Percentiles rank a stretch among this genome's conserved stretches.
These are phyloP conservation scores for Euphonia xanthogaster DNA, from an alignment of 2,797 vertebrate genomes.

Conservation along the genomic window DNA sequence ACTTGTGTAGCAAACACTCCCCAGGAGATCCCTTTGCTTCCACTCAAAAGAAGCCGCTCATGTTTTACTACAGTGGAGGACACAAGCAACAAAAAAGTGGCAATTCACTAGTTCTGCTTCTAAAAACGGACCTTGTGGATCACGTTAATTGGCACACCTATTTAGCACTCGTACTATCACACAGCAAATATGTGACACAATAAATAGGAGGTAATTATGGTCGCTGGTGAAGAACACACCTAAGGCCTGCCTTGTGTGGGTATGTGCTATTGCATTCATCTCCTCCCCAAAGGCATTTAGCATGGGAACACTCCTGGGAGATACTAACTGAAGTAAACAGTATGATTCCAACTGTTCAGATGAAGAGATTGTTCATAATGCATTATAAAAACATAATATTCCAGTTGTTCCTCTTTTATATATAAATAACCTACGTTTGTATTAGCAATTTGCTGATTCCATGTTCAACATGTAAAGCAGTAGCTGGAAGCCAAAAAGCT, in stretches of 20 bases:
- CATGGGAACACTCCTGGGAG: neutral
- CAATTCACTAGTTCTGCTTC: neutral
- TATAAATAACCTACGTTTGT: neutral
- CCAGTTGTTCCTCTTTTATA: neutral
- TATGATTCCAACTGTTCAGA: neutral
- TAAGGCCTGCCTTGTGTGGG: neutral
- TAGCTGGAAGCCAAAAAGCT: neutral
- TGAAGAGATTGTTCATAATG: neutral
- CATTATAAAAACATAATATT: neutral
- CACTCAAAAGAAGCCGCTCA: neutral
- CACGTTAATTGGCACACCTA: neutral
- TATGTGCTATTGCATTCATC: neutral
- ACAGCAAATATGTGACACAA: neutral
- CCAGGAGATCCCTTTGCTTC: neutral
- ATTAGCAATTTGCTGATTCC: neutral
- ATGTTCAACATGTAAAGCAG: neutral
- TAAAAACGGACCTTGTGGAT: neutral
- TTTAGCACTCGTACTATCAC: neutral
- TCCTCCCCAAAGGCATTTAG: neutral
- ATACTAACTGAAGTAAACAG: neutral
- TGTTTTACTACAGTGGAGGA: fast-evolving
- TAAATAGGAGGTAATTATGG: neutral
- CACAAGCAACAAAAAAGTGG: neutral
- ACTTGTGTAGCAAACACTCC: neutral
- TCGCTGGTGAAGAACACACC: neutral